Evolutionary conservation across 2,797 vertebrate genomes (phyloP).

Genomic region (Huso huso): DNA sequence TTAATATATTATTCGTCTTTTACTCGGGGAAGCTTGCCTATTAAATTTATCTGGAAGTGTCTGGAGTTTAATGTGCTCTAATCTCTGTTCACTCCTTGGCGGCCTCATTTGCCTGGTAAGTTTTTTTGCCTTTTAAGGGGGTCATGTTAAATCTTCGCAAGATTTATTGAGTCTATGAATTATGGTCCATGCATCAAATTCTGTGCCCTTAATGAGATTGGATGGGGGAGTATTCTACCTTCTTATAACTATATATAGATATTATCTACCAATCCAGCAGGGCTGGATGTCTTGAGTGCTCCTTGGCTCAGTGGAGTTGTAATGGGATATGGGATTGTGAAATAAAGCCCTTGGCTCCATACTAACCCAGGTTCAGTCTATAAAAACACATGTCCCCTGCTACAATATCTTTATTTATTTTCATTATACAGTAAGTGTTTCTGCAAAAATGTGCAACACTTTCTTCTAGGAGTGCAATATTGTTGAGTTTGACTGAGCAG

Average conservation of each 20-base stretch:
- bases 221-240: neutral
- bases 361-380: too few species aligned
- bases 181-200: neutral
- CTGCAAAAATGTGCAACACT: too few species aligned
- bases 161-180: conserved; percentile 7
- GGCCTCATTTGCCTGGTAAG: neutral
- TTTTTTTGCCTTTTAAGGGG: neutral
- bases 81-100: neutral
- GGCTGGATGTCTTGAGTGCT: neutral
- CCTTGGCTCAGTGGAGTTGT: neutral
- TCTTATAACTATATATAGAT: neutral
- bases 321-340: neutral
- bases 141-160: neutral
- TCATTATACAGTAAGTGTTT: too few species aligned
- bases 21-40: neutral
- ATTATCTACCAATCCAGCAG: neutral
- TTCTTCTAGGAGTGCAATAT: too few species aligned
- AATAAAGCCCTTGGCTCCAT: too few species aligned
- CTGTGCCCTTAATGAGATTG: neutral
- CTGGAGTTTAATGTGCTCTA: conserved; percentile 3
- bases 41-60: conserved; percentile 7
- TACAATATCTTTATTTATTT: too few species aligned
- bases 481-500: too few species aligned
- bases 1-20: neutral
- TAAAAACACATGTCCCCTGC: too few species aligned